Percentiles rank a stretch among this genome's conserved stretches.
phyloP scores from a whole-genome alignment of 2,888 invertebrate species.

The Amblyjoppa fuscipennis region DNA sequence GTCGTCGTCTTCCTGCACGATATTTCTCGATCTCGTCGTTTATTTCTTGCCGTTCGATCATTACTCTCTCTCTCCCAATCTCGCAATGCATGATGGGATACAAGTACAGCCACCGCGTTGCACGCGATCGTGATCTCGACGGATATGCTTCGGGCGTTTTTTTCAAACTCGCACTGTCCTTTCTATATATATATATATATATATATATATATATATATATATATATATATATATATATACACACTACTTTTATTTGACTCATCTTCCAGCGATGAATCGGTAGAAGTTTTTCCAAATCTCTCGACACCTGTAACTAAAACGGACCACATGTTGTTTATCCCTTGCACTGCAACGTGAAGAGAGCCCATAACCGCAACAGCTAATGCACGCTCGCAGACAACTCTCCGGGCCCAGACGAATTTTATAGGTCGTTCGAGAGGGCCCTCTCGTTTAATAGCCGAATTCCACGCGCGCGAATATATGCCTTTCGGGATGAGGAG shows the following conservation, averaged over 20 bases:
- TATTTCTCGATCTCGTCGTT: slow-evolving; percentile 13
- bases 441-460: slow-evolving; percentile 83
- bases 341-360: background rate
- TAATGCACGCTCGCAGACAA: slow-evolving; percentile 82
- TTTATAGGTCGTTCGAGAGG: slow-evolving; percentile 83
- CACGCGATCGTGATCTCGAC: slow-evolving; percentile 59
- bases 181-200: background rate
- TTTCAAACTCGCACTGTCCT: slow-evolving; percentile 20
- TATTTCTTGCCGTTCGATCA: slow-evolving; percentile 37
- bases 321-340: slow-evolving; percentile 23
- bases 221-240: background rate
- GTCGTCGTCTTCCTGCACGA: background rate
- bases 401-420: slow-evolving; percentile 82
- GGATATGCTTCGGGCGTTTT: slow-evolving; percentile 52
- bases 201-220: too few relatives aligned
- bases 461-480: slow-evolving; percentile 77
- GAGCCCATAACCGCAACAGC: slow-evolving; percentile 79
- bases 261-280: background rate
- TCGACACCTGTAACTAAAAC: slow-evolving; percentile 12
- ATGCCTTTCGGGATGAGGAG: slow-evolving; percentile 43
- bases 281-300: background rate
- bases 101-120: slow-evolving; percentile 35
- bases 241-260: background rate
- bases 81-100: slow-evolving; percentile 43
- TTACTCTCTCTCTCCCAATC: slow-evolving; percentile 23